These are phyloP conservation scores for Atherinomorus stipes DNA, from an alignment of 2,113 vertebrate genomes.

Conservation along the genomic window DNA sequence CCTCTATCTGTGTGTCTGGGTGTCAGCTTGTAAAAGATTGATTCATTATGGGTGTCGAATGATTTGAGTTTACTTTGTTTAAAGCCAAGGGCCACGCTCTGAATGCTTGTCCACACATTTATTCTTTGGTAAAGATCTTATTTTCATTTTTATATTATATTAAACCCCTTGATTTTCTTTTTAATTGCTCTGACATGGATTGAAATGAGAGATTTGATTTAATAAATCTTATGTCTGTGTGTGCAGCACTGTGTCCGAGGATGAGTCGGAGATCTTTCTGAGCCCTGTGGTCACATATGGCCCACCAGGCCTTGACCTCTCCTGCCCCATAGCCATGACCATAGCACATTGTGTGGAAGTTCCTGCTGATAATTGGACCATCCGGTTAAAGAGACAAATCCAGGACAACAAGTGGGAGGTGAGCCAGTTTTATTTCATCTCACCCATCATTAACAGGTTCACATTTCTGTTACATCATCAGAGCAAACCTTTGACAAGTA, in stretches of 20 bases:
- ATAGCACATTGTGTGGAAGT: conserved; percentile 90
- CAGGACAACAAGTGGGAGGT: conserved; percentile 94
- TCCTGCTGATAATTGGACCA: conserved; percentile 87
- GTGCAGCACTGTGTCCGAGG: conserved; percentile 85
- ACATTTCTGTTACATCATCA: not conserved
- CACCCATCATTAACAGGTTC: not conserved
- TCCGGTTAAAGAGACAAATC: conserved; percentile 87
- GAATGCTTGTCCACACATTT: conserved; percentile 32
- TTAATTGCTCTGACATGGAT: not conserved
- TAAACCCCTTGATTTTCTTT: not conserved
- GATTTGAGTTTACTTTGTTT: conserved; percentile 65
- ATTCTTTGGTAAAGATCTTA: conserved; percentile 24
- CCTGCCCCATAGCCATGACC: conserved; percentile 89
- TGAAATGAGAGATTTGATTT: not conserved
- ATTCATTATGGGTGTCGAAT: conserved; percentile 70
- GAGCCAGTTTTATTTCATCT: conserved; percentile 45
- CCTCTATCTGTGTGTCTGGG: conserved; percentile 71
- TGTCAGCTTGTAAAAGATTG: conserved; percentile 71
- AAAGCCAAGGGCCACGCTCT: conserved; percentile 37
- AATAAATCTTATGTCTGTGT: conserved; percentile 20
- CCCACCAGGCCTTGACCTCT: conserved; percentile 85
- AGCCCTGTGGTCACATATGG: conserved; percentile 92
- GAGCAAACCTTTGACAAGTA: conserved; percentile 14
- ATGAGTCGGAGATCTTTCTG: conserved; percentile 87
- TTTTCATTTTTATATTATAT: conserved; percentile 2